Base-by-base conservation (phyloP, 2,797 vertebrate genomes). In the Sebastes flavidus region DNA sequence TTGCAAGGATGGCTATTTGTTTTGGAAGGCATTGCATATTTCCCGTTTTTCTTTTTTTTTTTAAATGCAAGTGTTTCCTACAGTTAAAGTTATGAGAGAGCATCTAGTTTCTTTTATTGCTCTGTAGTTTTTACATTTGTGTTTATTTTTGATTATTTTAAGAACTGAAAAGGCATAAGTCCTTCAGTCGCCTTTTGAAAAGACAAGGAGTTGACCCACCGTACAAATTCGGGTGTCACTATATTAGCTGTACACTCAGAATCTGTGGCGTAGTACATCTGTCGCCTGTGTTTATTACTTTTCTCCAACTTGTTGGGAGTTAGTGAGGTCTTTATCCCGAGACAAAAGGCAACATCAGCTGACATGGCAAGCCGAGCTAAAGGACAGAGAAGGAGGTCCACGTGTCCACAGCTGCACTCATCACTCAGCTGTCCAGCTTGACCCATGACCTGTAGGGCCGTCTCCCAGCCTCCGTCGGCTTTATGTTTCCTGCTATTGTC, bases 401-500 rank as follows among this genome's bases (percentile, higher is more conserved):
- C 86, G 62, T 88, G 84, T 91, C 89, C 82, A 75, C 85, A 94
- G 94, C 95, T 94, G 79, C 93, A 90, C 87, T 91, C 92, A 90
- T 96, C 89, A 94, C 91, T 97, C 96, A 96, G 89, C 93, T 92
- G 89, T 93, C 89, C 82, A 70, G 68, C 10, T 2, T 90, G 92
- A 95, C 94, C 95, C 91, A 24, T 94, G 94, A 95, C 95, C 88
- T 18, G 2, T 2, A 63, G 77, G 84, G 83, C 91, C 71, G 83
- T 92, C 93, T 94, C 85, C 80, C 86, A 93, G 83, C 91, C 91
- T 90, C 92, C 87, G 69, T 80, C 4, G 82, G 92, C 88, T 93
- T 94, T 95, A 95, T 94, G 91, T 95, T 96, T 92, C 87, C 87
- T 90, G 82, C 88, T 59, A 92, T 94, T 92, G 93, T 91, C 89